phyloP scores from a whole-genome alignment of 2,797 vertebrate species.

The Morus bassanus region DNA sequence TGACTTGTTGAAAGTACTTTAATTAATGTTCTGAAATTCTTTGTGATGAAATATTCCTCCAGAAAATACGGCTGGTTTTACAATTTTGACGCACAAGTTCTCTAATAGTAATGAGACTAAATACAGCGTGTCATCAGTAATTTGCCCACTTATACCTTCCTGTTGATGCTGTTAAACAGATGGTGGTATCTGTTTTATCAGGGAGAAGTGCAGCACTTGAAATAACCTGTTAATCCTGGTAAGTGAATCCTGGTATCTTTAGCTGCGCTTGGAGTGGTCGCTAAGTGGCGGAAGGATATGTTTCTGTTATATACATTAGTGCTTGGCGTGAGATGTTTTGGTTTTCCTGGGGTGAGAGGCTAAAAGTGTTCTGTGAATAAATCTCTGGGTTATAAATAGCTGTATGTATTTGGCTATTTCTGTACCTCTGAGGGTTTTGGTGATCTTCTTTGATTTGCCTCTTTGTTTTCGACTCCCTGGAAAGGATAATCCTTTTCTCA shows the following conservation, averaged over 20 bases:
- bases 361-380: not conserved
- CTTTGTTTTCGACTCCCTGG: not conserved
- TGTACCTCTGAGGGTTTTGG: not conserved
- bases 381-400: conserved; percentile 19
- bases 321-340: not conserved
- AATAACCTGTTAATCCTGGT: conserved; percentile 43
- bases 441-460: conserved; percentile 22
- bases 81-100: not conserved
- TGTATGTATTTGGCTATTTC: not conserved
- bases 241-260: not conserved
- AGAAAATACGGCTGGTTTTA: not conserved
- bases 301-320: not conserved
- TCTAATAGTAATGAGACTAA: not conserved
- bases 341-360: not conserved
- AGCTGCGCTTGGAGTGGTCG: not conserved
- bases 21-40: conserved; percentile 31
- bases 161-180: conserved; percentile 20
- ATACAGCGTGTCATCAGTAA: not conserved
- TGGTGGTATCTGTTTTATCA: not conserved
- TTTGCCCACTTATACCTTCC: not conserved
- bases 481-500: conserved; percentile 8
- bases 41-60: not conserved
- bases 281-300: not conserved
- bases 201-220: not conserved
- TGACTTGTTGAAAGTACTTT: conserved; percentile 29